Evolutionary conservation across 1,140 invertebrate species (phyloP).

Genomic region (Venturia canescens): DNA sequence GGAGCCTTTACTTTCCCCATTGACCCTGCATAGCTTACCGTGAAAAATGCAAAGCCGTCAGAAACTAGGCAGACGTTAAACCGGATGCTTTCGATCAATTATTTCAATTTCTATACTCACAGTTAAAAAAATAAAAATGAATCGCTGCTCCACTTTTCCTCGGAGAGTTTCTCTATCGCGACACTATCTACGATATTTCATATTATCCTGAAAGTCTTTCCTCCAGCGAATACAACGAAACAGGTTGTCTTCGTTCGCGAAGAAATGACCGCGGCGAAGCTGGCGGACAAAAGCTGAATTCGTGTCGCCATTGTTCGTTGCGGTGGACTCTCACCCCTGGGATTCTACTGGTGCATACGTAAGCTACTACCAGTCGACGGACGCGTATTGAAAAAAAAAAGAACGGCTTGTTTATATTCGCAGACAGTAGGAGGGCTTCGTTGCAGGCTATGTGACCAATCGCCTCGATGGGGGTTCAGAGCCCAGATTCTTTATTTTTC

Average conservation of each 20-base stretch:
- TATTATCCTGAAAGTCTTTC: background rate
- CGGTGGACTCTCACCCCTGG: constrained; percentile 53
- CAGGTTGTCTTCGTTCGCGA: background rate
- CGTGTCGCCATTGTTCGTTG: constrained; percentile 59
- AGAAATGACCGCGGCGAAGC: constrained; percentile 7
- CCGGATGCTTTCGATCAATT: too few relatives aligned
- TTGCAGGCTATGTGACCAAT: constrained; percentile 62
- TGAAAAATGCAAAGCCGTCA: too few relatives aligned
- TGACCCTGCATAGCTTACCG: too few relatives aligned
- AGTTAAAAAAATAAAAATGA: too few relatives aligned
- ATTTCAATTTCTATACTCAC: too few relatives aligned
- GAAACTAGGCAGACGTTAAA: too few relatives aligned
- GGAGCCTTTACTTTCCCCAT: too few relatives aligned
- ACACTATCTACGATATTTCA: background rate
- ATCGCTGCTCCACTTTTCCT: background rate
- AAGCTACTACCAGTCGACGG: constrained; percentile 12
- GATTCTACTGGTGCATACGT: background rate
- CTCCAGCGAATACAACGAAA: background rate
- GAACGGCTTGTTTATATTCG: constrained; percentile 69
- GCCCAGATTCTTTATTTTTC: background rate
- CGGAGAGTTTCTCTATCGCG: background rate
- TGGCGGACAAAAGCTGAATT: constrained; percentile 51
- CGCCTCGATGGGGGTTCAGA: constrained; percentile 56
- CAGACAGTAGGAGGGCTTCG: constrained; percentile 56
- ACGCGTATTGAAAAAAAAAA: constrained; percentile 45